Conservation (phyloP, 1,140 invertebrate species). For the Danaus plexippus region DNA sequence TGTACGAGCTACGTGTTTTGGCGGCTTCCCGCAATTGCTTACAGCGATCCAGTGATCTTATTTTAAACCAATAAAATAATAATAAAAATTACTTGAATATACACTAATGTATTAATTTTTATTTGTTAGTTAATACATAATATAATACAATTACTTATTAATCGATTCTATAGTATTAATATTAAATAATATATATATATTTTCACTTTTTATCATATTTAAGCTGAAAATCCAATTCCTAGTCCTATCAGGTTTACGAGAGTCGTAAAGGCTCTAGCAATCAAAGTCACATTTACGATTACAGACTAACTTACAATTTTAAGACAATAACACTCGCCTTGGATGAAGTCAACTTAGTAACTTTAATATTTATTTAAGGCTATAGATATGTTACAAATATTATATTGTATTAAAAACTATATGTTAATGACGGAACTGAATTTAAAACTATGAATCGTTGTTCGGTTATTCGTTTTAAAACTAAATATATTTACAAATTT, state of each 20-base stretch:
- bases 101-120: no score
- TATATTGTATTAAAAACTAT: not conserved
- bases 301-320: slow-evolving; percentile 9
- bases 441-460: not conserved
- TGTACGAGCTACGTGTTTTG: slow-evolving; percentile 65
- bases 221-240: not conserved
- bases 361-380: slow-evolving; percentile 2
- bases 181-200: no score
- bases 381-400: no score
- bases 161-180: no score
- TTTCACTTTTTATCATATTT: no score
- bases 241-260: not conserved
- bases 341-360: slow-evolving; percentile 17
- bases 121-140: no score
- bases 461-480: no score
- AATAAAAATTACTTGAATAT: no score
- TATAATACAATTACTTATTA: no score
- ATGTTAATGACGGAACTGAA: not conserved
- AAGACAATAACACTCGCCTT: slow-evolving; percentile 1
- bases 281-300: slow-evolving; percentile 19
- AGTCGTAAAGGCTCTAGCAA: slow-evolving; percentile 13
- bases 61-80: slow-evolving; percentile 2
- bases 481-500: no score
- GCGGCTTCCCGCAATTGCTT: slow-evolving; percentile 55
- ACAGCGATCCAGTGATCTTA: slow-evolving; percentile 34